A percentile compares a stretch with the other conserved stretches of the same genome.
Conservation (phyloP, 2,113 vertebrate genomes). For the Anguilla rostrata region DNA sequence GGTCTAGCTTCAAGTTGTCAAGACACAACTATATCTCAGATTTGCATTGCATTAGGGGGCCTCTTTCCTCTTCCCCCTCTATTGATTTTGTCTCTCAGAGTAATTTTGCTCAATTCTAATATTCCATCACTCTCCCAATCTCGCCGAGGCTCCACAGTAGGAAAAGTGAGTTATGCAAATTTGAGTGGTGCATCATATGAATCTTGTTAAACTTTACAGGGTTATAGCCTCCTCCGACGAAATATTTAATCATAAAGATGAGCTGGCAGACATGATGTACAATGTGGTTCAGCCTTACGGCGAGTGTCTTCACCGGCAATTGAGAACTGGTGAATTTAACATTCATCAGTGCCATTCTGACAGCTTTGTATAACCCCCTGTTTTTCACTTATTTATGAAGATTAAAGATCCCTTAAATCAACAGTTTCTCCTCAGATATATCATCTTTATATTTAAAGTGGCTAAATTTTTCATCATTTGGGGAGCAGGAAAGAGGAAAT, state of each 20-base stretch:
- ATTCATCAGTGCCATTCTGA: slow-evolving; percentile 69
- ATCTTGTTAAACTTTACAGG: slow-evolving; percentile 79
- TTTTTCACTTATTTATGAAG: slow-evolving; percentile 74
- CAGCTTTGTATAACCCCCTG: slow-evolving; percentile 74
- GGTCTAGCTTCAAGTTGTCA: slow-evolving; percentile 60
- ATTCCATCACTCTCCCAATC: slow-evolving; percentile 63
- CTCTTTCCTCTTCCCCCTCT: slow-evolving; percentile 53
- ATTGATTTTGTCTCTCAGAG: slow-evolving; percentile 65
- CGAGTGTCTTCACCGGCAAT: slow-evolving; percentile 63
- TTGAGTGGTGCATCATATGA: slow-evolving; percentile 75
- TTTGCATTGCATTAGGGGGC: slow-evolving; percentile 63
- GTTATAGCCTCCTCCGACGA: slow-evolving; percentile 71
- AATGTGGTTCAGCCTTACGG: slow-evolving; percentile 60
- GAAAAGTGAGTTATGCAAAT: slow-evolving; percentile 77
- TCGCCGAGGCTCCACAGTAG: slow-evolving; percentile 57
- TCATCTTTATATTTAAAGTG: slow-evolving; percentile 64
- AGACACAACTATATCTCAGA: slow-evolving; percentile 64
- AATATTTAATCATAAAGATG: slow-evolving; percentile 86
- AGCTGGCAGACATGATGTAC: slow-evolving; percentile 77
- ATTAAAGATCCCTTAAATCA: slow-evolving; percentile 76
- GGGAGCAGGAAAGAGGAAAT: slow-evolving; percentile 30
- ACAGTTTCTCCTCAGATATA: slow-evolving; percentile 62
- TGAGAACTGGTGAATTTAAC: slow-evolving; percentile 63
- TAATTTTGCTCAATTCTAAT: slow-evolving; percentile 78
- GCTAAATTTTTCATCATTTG: slow-evolving; percentile 63